These are phyloP conservation scores for Notodonta dromedarius DNA, from an alignment of 2,888 invertebrate genomes.

Conservation along the genomic window DNA sequence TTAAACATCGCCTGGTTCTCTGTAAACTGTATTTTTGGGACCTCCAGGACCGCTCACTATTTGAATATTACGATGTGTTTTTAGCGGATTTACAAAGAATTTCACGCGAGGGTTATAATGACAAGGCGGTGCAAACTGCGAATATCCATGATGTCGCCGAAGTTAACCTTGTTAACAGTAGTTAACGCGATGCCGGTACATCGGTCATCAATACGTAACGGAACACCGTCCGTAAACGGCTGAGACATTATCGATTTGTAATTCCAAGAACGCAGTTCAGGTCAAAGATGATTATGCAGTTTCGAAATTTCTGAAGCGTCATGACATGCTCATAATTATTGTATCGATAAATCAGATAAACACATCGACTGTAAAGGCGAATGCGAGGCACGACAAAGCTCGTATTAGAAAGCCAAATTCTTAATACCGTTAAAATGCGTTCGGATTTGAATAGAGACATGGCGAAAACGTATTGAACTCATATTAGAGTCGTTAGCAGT, in stretches of 20 bases:
- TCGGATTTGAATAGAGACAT: conserved; percentile 51
- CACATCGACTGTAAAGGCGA: conserved; percentile 47
- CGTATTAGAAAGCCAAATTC: conserved; percentile 73
- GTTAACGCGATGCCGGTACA: conserved; percentile 55
- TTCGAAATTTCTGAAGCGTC: conserved; percentile 50
- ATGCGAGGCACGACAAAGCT: conserved; percentile 60
- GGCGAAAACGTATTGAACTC: conserved; percentile 61
- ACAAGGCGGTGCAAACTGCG: conserved; percentile 40
- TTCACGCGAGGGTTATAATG: conserved; percentile 42
- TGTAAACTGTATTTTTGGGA: conserved; percentile 46
- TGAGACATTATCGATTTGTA: conserved; percentile 51
- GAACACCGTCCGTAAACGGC: conserved; percentile 34
- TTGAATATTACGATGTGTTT: conserved; percentile 29
- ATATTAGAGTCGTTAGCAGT: conserved; percentile 67
- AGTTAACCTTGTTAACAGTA: conserved; percentile 57
- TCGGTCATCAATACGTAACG: conserved; percentile 49
- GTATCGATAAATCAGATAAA: conserved; percentile 66
- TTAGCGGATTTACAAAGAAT: conserved; percentile 27
- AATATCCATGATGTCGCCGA: conserved; percentile 40
- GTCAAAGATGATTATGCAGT: conserved; percentile 57
- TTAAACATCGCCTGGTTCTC: conserved; percentile 64
- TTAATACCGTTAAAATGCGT: conserved; percentile 63
- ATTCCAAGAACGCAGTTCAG: conserved; percentile 45
- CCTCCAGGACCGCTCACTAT: conserved; percentile 41
- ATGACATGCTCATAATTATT: conserved; percentile 66